These are phyloP conservation scores for Augochlorella aurata DNA, from an alignment of 2,888 invertebrate genomes.

Conservation along the genomic window DNA sequence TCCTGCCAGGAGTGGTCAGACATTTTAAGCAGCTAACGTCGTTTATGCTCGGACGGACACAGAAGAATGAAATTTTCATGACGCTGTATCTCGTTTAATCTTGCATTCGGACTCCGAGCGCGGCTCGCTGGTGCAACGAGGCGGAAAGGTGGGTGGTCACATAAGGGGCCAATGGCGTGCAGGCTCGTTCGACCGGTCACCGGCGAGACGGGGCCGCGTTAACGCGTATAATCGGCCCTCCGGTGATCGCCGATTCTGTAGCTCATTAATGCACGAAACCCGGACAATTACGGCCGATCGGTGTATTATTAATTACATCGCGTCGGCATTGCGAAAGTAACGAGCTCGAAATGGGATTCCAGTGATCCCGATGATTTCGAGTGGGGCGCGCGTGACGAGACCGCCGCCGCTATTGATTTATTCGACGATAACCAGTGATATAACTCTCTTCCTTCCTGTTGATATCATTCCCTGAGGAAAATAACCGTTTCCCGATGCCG, in stretches of 20 bases:
- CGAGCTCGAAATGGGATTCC: not conserved
- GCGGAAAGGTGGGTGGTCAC: not conserved
- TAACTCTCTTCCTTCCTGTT: conserved; percentile 12
- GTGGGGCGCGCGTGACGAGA: not conserved
- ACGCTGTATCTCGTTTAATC: not conserved
- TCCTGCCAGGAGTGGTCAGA: not conserved
- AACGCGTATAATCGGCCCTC: conserved; percentile 8
- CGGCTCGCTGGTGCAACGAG: not conserved
- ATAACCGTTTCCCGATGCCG: conserved; percentile 2
- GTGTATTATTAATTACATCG: conserved; percentile 27
- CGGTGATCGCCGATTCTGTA: not conserved
- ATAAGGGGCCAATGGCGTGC: not conserved
- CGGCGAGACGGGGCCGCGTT: not conserved
- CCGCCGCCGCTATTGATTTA: conserved; percentile 11
- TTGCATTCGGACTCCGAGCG: not conserved
- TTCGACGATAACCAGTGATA: conserved; percentile 13
- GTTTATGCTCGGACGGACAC: not conserved
- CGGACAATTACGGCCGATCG: conserved; percentile 25
- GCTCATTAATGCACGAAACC: conserved; percentile 24
- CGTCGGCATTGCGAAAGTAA: conserved; percentile 24
- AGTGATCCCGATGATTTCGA: not conserved
- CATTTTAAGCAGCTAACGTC: not conserved
- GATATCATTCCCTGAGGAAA: conserved; percentile 4
- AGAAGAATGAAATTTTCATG: not conserved
- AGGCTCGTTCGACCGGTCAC: not conserved